Conservation (phyloP, 1,140 invertebrate genomes). For the Batillaria attramentaria region DNA sequence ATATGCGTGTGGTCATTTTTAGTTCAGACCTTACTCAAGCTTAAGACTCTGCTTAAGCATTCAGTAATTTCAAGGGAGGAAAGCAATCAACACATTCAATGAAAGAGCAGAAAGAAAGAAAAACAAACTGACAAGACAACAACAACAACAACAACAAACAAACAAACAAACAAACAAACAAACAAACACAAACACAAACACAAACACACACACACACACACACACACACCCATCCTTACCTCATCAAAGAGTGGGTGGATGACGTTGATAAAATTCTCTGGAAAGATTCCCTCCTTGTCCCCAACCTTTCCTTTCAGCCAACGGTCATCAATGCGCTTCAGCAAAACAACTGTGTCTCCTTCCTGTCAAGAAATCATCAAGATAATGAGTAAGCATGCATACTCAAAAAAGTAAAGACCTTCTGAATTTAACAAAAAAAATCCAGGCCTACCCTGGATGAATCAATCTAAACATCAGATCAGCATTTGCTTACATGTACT, state of each 20-base stretch:
- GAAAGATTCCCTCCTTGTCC: slow-evolving; percentile 84
- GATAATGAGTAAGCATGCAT: too few relatives aligned
- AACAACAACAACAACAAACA: background rate
- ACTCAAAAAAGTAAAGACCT: too few relatives aligned
- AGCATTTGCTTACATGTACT: too few relatives aligned
- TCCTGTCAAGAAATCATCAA: too few relatives aligned
- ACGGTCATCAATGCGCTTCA: slow-evolving; percentile 81
- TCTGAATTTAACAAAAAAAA: too few relatives aligned
- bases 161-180: slow-evolving; percentile 7
- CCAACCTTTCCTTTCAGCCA: slow-evolving; percentile 83
- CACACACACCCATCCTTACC: slow-evolving; percentile 33
- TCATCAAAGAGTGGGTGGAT: slow-evolving; percentile 78
- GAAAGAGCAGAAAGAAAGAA: background rate
- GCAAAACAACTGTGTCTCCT: slow-evolving; percentile 80
- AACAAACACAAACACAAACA: background rate
- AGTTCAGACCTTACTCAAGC: too few relatives aligned
- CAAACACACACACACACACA: slow-evolving; percentile 1
- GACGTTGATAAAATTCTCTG: slow-evolving; percentile 83
- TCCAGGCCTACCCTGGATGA: too few relatives aligned
- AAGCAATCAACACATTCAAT: background rate
- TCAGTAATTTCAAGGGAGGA: too few relatives aligned
- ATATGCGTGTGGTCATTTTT: background rate
- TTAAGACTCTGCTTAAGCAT: too few relatives aligned
- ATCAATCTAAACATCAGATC: too few relatives aligned
- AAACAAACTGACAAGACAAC: background rate